Conservation (phyloP, 2,888 invertebrate species). For the Erebia palarica region DNA sequence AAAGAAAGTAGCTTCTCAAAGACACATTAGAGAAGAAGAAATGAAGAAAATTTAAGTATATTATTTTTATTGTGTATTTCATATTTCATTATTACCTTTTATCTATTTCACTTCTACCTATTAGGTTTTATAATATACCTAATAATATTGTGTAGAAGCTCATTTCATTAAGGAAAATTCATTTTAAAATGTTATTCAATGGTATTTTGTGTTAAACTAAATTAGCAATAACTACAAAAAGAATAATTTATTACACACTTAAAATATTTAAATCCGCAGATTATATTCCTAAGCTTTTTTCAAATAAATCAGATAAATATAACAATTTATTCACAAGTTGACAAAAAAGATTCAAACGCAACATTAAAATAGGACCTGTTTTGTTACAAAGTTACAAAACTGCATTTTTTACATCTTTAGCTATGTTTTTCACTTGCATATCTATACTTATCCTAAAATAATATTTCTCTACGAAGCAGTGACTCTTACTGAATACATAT, state of each 20-base stretch:
- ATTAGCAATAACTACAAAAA: background rate
- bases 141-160: too few relatives aligned
- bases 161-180: background rate
- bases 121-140: too few relatives aligned
- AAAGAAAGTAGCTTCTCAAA: too few relatives aligned
- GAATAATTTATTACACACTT: background rate
- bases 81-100: too few relatives aligned
- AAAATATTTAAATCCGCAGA: background rate
- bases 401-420: background rate
- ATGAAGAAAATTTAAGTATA: too few relatives aligned
- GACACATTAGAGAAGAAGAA: too few relatives aligned
- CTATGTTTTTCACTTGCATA: background rate
- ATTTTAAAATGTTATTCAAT: background rate
- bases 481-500: background rate
- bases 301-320: background rate
- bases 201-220: background rate
- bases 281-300: background rate
- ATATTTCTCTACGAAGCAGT: background rate
- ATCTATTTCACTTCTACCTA: too few relatives aligned
- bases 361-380: conserved; percentile 19
- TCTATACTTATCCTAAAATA: background rate
- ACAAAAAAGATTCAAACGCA: background rate
- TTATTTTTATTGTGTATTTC: too few relatives aligned
- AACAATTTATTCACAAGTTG: conserved; percentile 12
- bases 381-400: conserved; percentile 1